Percentiles rank a stretch among this genome's conserved stretches.
Conservation (phyloP, 2,797 vertebrate genomes). For the Podarcis lilfordi region DNA sequence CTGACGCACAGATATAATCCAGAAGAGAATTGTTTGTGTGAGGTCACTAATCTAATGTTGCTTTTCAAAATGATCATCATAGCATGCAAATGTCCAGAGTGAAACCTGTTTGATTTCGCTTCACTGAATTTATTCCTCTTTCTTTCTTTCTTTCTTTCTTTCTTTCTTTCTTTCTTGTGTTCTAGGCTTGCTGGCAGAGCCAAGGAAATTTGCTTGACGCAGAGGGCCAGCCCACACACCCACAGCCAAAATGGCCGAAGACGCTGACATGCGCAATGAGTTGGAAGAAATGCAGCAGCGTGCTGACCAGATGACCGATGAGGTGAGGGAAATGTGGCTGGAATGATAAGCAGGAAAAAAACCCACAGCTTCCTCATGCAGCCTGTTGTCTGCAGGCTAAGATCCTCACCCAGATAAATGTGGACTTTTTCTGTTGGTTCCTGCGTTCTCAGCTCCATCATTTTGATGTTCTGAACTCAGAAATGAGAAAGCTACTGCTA, state of each 20-base stretch:
- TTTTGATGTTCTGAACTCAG: neutral
- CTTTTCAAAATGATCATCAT: neutral
- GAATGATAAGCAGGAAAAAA: neutral
- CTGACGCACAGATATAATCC: neutral
- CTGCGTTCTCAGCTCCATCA: no score
- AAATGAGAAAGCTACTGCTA: no score
- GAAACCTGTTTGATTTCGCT: neutral
- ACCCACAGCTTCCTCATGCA: neutral
- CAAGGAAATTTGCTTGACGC: slow-evolving; percentile 78
- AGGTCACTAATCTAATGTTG: neutral
- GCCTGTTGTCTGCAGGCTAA: neutral
- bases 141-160: neutral
- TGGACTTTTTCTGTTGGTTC: neutral
- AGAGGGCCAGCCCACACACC: slow-evolving; percentile 75
- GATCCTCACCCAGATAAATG: neutral
- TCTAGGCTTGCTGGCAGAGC: slow-evolving; percentile 65
- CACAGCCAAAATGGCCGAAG: slow-evolving; percentile 93
- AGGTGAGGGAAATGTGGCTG: slow-evolving; percentile 78
- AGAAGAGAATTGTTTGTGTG: neutral
- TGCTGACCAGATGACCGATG: slow-evolving; percentile 97
- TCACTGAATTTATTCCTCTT: slow-evolving; percentile 33
- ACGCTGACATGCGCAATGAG: slow-evolving; percentile 99
- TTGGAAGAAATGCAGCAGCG: slow-evolving; percentile 99
- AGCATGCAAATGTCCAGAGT: neutral
- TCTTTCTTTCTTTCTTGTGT: slow-evolving; percentile 21